These are phyloP conservation scores for Ormyrus rosae DNA, from an alignment of 2,888 invertebrate genomes.

Conservation along the genomic window DNA sequence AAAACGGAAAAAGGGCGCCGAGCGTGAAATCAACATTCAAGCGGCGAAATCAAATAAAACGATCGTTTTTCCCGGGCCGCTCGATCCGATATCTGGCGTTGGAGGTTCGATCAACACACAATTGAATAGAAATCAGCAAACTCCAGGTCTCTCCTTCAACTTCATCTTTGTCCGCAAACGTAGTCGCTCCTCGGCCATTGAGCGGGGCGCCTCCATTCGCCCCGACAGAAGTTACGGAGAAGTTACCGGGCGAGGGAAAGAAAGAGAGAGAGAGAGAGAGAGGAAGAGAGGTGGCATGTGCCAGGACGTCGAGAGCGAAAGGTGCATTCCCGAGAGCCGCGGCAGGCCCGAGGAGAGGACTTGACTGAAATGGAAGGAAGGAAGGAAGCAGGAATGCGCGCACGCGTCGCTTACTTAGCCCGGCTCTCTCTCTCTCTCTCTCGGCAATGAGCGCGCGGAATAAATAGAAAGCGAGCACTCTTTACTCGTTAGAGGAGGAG, in stretches of 20 bases:
- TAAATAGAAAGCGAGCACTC: constrained; percentile 6
- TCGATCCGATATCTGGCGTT: constrained; percentile 4
- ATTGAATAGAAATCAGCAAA: constrained; percentile 34
- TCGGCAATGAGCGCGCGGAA: constrained; percentile 1
- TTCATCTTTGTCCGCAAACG: neutral
- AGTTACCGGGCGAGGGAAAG: constrained; percentile 1
- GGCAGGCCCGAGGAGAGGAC: neutral
- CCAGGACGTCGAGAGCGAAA: constrained; percentile 16
- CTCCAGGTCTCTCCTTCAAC: neutral
- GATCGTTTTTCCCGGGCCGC: neutral
- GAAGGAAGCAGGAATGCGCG: constrained; percentile 7
- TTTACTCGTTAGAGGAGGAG: constrained; percentile 31
- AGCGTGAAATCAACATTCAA: neutral
- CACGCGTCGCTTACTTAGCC: constrained; percentile 17
- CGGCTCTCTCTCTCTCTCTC: neutral
- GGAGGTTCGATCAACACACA: constrained; percentile 21
- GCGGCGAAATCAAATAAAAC: neutral
- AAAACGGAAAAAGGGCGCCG: too few species aligned
- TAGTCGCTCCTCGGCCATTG: neutral
- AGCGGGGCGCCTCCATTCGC: constrained; percentile 8
- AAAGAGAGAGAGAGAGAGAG: too few species aligned
- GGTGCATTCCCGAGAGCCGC: constrained; percentile 15
- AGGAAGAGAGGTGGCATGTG: constrained; percentile 27
- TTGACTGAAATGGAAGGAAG: neutral
- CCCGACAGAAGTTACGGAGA: neutral